Percentiles rank a stretch among this genome's conserved stretches.
These are phyloP conservation scores for Anarhynchus alexandrinus DNA, from an alignment of 2,113 vertebrate genomes.

Conservation along the genomic window DNA sequence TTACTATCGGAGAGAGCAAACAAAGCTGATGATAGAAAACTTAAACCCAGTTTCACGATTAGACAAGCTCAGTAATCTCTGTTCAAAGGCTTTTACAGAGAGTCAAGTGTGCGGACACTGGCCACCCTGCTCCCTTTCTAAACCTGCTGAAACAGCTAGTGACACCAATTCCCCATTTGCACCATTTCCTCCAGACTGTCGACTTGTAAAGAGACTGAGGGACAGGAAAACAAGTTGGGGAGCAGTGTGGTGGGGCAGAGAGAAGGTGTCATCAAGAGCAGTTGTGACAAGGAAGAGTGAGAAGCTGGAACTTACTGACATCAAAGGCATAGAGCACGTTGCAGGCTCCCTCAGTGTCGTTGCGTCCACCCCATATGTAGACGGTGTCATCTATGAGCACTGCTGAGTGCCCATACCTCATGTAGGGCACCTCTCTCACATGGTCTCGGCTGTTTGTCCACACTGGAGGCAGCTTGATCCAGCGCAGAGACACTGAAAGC, in stretches of 20 bases:
- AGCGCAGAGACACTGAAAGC: slow-evolving; percentile 90
- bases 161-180: background rate
- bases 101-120: background rate
- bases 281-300: background rate
- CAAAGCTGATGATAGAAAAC: background rate
- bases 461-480: slow-evolving; percentile 94
- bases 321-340: slow-evolving; percentile 98
- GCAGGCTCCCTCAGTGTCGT: slow-evolving; percentile 97
- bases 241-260: background rate
- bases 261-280: background rate
- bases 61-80: background rate
- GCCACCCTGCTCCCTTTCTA: background rate
- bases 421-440: slow-evolving; percentile 91
- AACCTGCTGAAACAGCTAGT: background rate
- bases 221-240: background rate
- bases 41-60: background rate
- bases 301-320: slow-evolving; percentile 85
- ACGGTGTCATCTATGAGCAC: slow-evolving; percentile 93
- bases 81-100: background rate
- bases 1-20: background rate
- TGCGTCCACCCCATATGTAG: slow-evolving; percentile 97
- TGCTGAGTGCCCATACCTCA: slow-evolving; percentile 97
- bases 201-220: background rate
- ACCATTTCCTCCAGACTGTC: background rate
- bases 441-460: slow-evolving; percentile 81